Evolutionary conservation across 2,888 invertebrate genomes (phyloP).

Genomic region (Ennomos quercinarius): DNA sequence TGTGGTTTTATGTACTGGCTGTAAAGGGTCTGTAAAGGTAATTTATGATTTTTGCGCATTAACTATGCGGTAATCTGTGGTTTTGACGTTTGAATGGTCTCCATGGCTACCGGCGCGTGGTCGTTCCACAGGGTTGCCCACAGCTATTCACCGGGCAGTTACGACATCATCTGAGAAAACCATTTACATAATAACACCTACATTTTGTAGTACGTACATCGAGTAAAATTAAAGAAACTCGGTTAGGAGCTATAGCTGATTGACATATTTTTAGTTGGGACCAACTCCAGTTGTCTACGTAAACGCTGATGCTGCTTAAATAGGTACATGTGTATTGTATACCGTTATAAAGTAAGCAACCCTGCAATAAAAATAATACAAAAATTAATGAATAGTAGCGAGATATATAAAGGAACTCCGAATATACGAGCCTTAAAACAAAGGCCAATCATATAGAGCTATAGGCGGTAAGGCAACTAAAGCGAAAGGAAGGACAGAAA

Average conservation of each 20-base stretch:
- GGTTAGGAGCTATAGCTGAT: constrained; percentile 5
- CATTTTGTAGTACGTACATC: constrained; percentile 37
- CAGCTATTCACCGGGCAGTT: constrained; percentile 65
- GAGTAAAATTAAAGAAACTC: constrained; percentile 44
- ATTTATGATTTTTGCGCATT: constrained; percentile 11
- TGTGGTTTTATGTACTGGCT: constrained; percentile 1
- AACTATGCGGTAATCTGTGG: constrained; percentile 15
- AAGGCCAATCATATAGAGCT: constrained; percentile 66
- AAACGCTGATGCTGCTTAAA: too few species aligned
- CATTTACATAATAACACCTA: constrained; percentile 64
- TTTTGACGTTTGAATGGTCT: constrained; percentile 40
- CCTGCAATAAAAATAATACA: not conserved
- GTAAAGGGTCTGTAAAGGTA: not conserved
- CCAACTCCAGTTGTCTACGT: too few species aligned
- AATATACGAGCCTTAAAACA: constrained; percentile 63
- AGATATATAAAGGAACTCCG: too few species aligned
- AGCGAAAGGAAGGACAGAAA: constrained; percentile 74
- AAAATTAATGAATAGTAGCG: too few species aligned
- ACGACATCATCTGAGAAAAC: constrained; percentile 70
- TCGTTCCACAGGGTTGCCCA: constrained; percentile 68
- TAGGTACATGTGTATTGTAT: too few species aligned
- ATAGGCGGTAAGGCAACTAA: constrained; percentile 46
- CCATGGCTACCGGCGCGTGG: constrained; percentile 67
- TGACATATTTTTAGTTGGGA: not conserved
- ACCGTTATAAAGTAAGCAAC: not conserved